Base-by-base conservation (phyloP, 2,888 invertebrate species). In the Flexamia atlantica region DNA sequence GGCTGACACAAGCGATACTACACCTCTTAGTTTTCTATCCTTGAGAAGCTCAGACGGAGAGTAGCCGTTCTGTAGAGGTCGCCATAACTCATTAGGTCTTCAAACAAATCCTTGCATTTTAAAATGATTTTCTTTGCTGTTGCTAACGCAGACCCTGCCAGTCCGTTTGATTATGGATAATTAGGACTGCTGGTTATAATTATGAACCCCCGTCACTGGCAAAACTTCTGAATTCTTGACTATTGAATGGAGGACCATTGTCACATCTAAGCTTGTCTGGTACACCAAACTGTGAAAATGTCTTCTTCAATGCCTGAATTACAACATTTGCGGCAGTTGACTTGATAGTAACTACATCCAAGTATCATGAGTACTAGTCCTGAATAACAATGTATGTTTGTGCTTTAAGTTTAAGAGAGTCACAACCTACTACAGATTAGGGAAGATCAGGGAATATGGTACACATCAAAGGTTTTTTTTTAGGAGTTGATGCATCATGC, bases 401-500 rank as follows among this genome's bases (percentile, higher is more conserved):
- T n/a, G 17, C 32, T 0, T 53, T 57, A 7, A 28, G 0, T 32
- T 53, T 17, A 0, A 60, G 17, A 1, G 82, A 82, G 42, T 84
- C 81, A 20, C 20, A 20, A 2, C 84, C 84, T 7, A 84, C 32
- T 5, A 20, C 17, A 9, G 68, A 60, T 81, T 81, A 83, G 17
- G 83, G 83, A 10, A 74, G 30, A 4, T 50, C 32, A 12, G 83
- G 83, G 4, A 76, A 50, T 14, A 14, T 9, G 7, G 79, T 9
- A 20, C 68, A 17, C 17, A 83, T 30, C 0, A 83, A 20, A 32
- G 81, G 83, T 20, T 83, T 64, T 64, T 1, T 28, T 23, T 12
- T n/a, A 5, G 20, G 12, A 10, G 42, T 74, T n/a, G n/a, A n/a
- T n/a, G n/a, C n/a, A n/a, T n/a, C n/a, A n/a, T n/a, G n/a, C n/a